These are phyloP conservation scores for Protonemura montana DNA, from an alignment of 2,888 invertebrate species.

Conservation along the genomic window DNA sequence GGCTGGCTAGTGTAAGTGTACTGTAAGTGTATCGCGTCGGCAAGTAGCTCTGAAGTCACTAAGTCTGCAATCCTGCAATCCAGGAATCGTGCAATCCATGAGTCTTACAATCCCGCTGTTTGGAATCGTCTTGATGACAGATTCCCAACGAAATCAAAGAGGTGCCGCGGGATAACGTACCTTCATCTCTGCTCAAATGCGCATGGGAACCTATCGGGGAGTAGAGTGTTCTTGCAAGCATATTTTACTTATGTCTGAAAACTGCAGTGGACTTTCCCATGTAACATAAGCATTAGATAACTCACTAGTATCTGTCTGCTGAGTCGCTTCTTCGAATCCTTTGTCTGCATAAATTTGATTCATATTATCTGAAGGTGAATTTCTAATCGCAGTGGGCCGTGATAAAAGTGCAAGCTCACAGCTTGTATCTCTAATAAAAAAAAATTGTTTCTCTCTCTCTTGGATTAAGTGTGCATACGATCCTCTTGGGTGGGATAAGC, in stretches of 20 bases:
- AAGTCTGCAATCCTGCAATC: conserved; percentile 1
- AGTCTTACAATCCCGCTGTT: background rate
- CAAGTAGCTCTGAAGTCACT: background rate
- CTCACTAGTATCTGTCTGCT: background rate
- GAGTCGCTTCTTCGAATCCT: background rate
- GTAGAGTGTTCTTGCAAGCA: background rate
- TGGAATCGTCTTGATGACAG: conserved; percentile 1
- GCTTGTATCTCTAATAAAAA: background rate
- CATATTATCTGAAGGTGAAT: background rate
- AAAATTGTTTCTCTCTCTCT: background rate
- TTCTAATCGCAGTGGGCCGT: background rate
- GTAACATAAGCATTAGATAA: background rate
- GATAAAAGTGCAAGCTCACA: background rate
- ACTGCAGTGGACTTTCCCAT: background rate
- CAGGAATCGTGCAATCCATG: background rate
- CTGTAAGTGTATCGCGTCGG: conserved; percentile 47
- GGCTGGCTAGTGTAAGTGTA: conserved; percentile 33
- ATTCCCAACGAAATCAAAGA: too few relatives aligned
- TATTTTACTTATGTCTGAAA: background rate
- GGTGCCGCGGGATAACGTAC: too few relatives aligned
- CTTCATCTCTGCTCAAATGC: background rate
- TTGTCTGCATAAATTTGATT: background rate
- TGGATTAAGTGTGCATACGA: conserved; percentile 1
- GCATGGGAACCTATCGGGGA: background rate
- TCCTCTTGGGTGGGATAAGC: background rate